Base-by-base conservation (phyloP, 2,113 vertebrate species). In the Rhizomys pruinosus region DNA sequence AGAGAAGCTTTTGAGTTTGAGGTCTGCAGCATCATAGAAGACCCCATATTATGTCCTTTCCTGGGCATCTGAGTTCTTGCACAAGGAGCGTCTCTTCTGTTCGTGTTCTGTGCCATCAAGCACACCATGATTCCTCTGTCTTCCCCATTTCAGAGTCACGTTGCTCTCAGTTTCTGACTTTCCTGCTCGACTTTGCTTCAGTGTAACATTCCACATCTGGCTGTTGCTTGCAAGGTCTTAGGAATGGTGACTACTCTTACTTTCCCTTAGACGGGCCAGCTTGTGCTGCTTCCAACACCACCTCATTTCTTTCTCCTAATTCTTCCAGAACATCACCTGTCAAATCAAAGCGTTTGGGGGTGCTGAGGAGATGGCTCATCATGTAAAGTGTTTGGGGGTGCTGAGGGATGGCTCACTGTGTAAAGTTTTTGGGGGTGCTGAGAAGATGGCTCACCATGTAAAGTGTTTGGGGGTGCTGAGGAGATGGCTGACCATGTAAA, bases 101-200 rank as follows among this genome's bases (percentile, higher is more conserved):
- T 64, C 78, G 76, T 5, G 22, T 37, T 7, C 66, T 82, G 81
- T 37, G 42, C 16, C 9, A 61, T 16, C 42, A 86, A 42, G 88
- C 88, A 52, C 34, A 39, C 55, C n/a, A 5, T 37, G 66, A 72
- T 89, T 72, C 88, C 20, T 19, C 27, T 89, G 64, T 84, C 19
- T 73, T 34, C 22, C 16, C 64, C 37, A 74, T 71, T 80, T 94
- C 80, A 88, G 85, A 94, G 71, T 90, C 61, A 89, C 66, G 73
- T 72, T 37, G n/a, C n/a, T 34, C 32, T 63, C 8, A 15, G 3
- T 66, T 79, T 88, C 61, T 85, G 76, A 37, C 66, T 93, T 79
- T n/a, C 71, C 29, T 80, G 25, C 12, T 27, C 52, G 47, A n/a
- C 64, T 91, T 95, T 76, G 74, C 63, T 89, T 66, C 11, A n/a